Evolutionary conservation across 2,888 invertebrate species (phyloP).

Genomic region (Drosophila gaucha): DNA sequence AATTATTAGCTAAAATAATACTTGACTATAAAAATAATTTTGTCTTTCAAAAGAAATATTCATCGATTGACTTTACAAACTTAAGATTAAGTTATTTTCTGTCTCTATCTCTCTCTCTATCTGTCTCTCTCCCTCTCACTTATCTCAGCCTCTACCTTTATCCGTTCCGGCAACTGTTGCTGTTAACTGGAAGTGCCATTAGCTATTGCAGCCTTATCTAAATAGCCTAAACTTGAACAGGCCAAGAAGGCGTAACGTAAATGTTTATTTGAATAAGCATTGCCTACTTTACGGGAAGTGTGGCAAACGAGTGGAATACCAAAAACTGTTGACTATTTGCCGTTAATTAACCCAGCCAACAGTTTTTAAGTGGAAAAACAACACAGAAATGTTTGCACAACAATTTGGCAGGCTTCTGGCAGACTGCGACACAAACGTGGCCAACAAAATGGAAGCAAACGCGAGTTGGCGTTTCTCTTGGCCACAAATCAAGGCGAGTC

Average conservation of each 20-base stretch:
- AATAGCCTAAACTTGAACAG: constrained; percentile 46
- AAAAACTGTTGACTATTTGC: constrained; percentile 57
- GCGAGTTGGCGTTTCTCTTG: constrained; percentile 64
- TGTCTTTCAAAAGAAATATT: too few species aligned
- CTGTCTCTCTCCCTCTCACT: background rate
- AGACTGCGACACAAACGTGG: constrained; percentile 36
- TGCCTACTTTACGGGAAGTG: constrained; percentile 11
- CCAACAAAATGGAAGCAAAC: constrained; percentile 24
- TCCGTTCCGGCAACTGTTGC: background rate
- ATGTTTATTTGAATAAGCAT: constrained; percentile 53
- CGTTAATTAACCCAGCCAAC: constrained; percentile 66
- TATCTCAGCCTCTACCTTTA: background rate
- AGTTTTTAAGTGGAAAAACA: constrained; percentile 57
- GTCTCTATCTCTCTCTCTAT: too few species aligned
- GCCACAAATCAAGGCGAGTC: constrained; percentile 65
- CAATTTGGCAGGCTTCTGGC: constrained; percentile 55
- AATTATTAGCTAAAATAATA: too few species aligned
- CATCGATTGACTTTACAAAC: too few species aligned
- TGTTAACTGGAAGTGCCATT: constrained; percentile 14
- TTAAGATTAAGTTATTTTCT: background rate
- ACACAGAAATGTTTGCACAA: constrained; percentile 71
- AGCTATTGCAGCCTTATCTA: constrained; percentile 27
- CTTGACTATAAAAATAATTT: too few species aligned
- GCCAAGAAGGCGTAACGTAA: constrained; percentile 24
- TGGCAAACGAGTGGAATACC: constrained; percentile 20